Evolutionary conservation across 2,113 vertebrate species (phyloP), one percentile per base, ranked within the genome.

Genomic region (Urocynchramus pylzowi): DNA sequence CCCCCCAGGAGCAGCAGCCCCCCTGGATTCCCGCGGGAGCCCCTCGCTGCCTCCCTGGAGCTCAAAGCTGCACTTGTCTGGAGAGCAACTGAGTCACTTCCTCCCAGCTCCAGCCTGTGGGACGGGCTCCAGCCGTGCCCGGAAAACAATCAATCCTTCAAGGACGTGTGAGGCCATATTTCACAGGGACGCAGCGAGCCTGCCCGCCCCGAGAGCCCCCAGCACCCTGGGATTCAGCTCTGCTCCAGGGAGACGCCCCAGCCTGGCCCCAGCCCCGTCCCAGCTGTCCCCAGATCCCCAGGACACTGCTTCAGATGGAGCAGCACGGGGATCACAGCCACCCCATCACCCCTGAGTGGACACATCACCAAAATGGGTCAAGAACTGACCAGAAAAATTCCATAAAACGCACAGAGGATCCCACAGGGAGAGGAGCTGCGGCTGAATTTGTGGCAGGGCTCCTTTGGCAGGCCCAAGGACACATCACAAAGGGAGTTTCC

Each of bases 81-180:
- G 28, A 91, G 78, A 97, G 84, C 94, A 95, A 96, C 88, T 96
- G 96, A 97, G 94, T 97, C 96, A 97, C 52, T 97, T 97, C 97
- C 97, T 97, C 97, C 96, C 87, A 77, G 8, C 52, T 56, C 81
- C 95, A 91, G 95, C 56, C 90, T 68, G 84, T 56, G 39, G 30
- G 95, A 59, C 86, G 64, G 87, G 65, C 60, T 96, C 95, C 91
- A 97, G 94, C 91, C 84, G 33, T 10, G 88, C 74, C 93, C 76
- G 93, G 95, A 95, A 96, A 89, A 95, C 94, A 97, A 95, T 93
- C 74, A 96, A 96, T 97, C 96, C 95, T 96, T 93, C 96, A 90
- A 47, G 95, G 96, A 84, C 47, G 70, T 52, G 77, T n/a, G 56
- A 78, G 92, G 91, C 93, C 88, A 37, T 68, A 90, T 94, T 94